Evolutionary conservation across 1,140 invertebrate species (phyloP).

Genomic region (Anthonomus grandis): DNA sequence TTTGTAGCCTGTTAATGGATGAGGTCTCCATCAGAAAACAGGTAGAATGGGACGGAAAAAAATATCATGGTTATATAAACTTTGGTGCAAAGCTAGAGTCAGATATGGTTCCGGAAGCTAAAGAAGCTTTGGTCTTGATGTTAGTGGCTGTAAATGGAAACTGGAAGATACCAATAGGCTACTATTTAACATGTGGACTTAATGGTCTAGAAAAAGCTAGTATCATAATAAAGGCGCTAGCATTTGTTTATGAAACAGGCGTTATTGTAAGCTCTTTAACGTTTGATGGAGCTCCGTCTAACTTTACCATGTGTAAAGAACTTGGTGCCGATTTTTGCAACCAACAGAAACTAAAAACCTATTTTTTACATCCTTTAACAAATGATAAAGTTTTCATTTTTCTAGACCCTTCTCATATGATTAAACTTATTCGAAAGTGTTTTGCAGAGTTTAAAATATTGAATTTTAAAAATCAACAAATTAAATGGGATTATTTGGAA

Average conservation of each 20-base stretch:
- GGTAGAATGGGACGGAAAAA: slow-evolving; percentile 10
- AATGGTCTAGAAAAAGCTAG: slow-evolving; percentile 10
- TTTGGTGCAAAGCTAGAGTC: not conserved
- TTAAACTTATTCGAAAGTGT: slow-evolving; percentile 24
- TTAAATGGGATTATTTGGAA: slow-evolving; percentile 13
- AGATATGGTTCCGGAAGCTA: slow-evolving; percentile 7
- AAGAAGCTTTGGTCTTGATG: slow-evolving; percentile 17
- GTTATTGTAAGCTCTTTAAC: slow-evolving; percentile 22
- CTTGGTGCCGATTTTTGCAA: slow-evolving; percentile 18
- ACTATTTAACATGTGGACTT: slow-evolving; percentile 22
- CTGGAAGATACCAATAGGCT: slow-evolving; percentile 21
- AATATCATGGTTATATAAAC: slow-evolving; percentile 21
- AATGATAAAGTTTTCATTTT: slow-evolving; percentile 10
- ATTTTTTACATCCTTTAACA: slow-evolving; percentile 22
- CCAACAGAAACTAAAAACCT: slow-evolving; percentile 14
- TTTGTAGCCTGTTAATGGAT: slow-evolving; percentile 10
- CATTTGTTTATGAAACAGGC: slow-evolving; percentile 12
- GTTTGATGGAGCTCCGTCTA: slow-evolving; percentile 25
- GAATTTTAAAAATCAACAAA: not conserved
- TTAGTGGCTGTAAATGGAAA: slow-evolving; percentile 1
- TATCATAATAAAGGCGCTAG: slow-evolving; percentile 20
- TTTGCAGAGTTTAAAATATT: not conserved
- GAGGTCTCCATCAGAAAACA: slow-evolving; percentile 18
- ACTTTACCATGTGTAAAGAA: slow-evolving; percentile 16
- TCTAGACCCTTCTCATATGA: slow-evolving; percentile 20